Percentiles rank a stretch among this genome's conserved stretches.
phyloP scores from a whole-genome alignment of 2,113 vertebrate genomes.

The Athene cunicularia region DNA sequence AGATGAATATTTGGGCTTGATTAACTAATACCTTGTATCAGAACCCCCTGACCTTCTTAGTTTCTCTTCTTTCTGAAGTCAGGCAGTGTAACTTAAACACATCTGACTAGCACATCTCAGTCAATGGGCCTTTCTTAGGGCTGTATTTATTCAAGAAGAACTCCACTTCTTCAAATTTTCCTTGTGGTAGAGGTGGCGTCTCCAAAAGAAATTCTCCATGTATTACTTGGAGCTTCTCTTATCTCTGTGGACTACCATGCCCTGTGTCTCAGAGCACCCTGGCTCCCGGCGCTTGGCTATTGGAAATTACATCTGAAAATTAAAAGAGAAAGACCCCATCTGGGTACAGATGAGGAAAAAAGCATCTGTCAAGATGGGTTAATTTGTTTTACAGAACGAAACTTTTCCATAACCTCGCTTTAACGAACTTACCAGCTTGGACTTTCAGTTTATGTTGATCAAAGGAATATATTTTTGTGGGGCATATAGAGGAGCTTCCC shows the following conservation, averaged over 20 bases:
- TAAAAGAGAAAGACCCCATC: background rate
- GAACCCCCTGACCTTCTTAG: background rate
- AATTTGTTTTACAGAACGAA: constrained; percentile 40
- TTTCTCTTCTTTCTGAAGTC: constrained; percentile 32
- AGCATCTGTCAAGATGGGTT: background rate
- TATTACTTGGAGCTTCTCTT: background rate
- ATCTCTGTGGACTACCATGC: background rate
- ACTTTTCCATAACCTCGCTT: background rate
- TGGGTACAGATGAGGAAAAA: constrained; percentile 30
- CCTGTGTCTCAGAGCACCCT: too few relatives aligned
- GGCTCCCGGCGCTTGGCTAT: background rate
- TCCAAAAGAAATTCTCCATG: background rate
- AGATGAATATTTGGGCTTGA: constrained; percentile 24
- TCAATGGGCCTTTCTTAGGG: constrained; percentile 20
- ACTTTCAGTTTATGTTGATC: constrained; percentile 32
- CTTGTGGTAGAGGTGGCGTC: background rate
- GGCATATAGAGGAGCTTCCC: background rate
- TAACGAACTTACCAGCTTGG: constrained; percentile 37
- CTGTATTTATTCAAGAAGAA: background rate
- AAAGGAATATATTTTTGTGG: constrained; percentile 7
- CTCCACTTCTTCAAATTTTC: background rate
- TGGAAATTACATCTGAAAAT: background rate
- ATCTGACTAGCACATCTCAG: background rate
- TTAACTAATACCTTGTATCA: constrained; percentile 14
- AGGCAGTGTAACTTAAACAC: background rate